These are phyloP conservation scores for Silurus lanzhouensis DNA, from an alignment of 2,797 vertebrate species.

Conservation along the genomic window DNA sequence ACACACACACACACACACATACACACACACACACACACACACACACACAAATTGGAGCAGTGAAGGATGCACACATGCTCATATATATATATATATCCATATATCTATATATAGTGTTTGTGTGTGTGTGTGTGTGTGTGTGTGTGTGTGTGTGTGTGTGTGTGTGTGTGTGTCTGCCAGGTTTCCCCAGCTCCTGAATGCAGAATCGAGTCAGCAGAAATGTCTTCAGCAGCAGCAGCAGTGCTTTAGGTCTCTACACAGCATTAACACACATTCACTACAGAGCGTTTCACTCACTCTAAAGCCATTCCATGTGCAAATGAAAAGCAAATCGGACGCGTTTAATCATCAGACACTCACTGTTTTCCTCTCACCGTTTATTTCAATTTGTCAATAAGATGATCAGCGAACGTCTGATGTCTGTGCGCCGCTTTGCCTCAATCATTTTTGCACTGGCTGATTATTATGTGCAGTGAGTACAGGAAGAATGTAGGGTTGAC, in stretches of 20 bases:
- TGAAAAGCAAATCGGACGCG: neutral
- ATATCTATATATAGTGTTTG: no score
- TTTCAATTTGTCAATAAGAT: neutral
- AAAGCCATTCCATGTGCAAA: neutral
- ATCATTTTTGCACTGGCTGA: no score
- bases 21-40: constrained; percentile 12
- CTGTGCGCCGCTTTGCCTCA: no score
- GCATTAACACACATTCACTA: constrained; percentile 12
- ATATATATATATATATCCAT: neutral
- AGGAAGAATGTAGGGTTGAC: no score
- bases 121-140: no score
- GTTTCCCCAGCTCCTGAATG: constrained; percentile 27
- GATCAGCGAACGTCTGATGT: neutral
- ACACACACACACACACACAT: constrained; percentile 21
- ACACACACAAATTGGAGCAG: constrained; percentile 3
- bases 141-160: constrained; percentile 6
- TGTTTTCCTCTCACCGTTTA: neutral
- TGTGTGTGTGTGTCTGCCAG: constrained; percentile 26
- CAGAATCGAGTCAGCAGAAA: constrained; percentile 35
- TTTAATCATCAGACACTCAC: neutral
- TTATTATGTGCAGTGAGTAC: no score
- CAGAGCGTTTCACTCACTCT: neutral
- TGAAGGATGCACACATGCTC: constrained; percentile 1
- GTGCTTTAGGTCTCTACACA: constrained; percentile 15
- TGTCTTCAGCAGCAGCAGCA: neutral